Conservation (phyloP, 2,888 invertebrate genomes). For the Copidosoma aretas region DNA sequence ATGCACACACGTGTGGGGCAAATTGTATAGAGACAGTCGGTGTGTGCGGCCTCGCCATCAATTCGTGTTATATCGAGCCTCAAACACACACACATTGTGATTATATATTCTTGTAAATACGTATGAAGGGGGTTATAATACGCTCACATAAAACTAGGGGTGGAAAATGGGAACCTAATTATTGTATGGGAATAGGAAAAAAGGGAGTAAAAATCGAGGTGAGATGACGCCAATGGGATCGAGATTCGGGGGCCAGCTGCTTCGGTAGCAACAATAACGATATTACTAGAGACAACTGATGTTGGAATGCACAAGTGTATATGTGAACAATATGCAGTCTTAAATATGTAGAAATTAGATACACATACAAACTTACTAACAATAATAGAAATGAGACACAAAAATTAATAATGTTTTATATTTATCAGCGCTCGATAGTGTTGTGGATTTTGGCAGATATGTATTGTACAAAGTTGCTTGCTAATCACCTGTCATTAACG, state of each 20-base stretch:
- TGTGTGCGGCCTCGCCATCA: slow-evolving; percentile 25
- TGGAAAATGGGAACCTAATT: neutral
- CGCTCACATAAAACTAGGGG: neutral
- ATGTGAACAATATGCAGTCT: neutral
- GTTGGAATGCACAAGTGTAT: neutral
- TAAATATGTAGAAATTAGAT: neutral
- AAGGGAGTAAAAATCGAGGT: neutral
- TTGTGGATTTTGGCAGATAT: neutral
- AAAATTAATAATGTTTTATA: neutral
- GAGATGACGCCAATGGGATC: slow-evolving; percentile 34
- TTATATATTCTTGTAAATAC: slow-evolving; percentile 38
- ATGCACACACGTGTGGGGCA: slow-evolving; percentile 1
- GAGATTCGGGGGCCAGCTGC: slow-evolving; percentile 35
- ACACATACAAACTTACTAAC: too few relatives aligned
- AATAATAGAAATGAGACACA: neutral
- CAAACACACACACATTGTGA: slow-evolving; percentile 24
- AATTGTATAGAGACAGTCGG: slow-evolving; percentile 36
- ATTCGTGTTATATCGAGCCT: neutral
- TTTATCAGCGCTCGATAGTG: neutral
- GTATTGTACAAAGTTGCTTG: slow-evolving; percentile 17
- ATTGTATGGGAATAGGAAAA: slow-evolving; percentile 7
- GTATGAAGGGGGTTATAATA: slow-evolving; percentile 16
- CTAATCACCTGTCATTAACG: neutral
- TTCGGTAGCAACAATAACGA: slow-evolving; percentile 17
- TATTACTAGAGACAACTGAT: slow-evolving; percentile 1